These are phyloP conservation scores for Heteronetta atricapilla DNA, from an alignment of 2,113 vertebrate species.

Conservation along the genomic window DNA sequence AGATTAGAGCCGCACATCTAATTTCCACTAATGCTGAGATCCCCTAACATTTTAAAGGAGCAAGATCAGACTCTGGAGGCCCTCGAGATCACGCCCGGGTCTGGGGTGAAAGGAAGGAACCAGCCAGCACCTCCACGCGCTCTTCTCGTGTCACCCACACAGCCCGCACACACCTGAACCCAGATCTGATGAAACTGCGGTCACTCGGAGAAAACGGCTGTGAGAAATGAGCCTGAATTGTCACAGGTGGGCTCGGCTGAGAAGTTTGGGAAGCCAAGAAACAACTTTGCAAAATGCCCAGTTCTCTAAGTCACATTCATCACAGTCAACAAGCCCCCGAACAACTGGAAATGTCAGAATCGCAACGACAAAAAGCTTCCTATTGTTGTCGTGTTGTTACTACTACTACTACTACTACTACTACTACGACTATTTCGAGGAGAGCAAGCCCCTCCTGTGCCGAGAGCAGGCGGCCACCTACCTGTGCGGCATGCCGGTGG, in stretches of 20 bases:
- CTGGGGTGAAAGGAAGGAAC: rapidly evolving
- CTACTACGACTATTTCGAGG: too few relatives aligned
- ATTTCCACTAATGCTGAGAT: conserved; percentile 42
- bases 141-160: not conserved
- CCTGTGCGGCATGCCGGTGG: conserved; percentile 94
- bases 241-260: not conserved
- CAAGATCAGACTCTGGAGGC: not conserved
- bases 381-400: too few relatives aligned
- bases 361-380: rapidly evolving
- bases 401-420: too few relatives aligned
- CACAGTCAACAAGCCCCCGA: rapidly evolving
- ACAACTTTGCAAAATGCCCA: not conserved
- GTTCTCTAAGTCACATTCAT: rapidly evolving
- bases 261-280: not conserved
- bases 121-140: not conserved
- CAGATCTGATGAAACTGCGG: rapidly evolving
- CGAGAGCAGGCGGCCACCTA: conserved; percentile 8
- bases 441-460: too few relatives aligned
- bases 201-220: rapidly evolving
- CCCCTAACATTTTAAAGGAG: conserved; percentile 9
- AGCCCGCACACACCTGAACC: not conserved
- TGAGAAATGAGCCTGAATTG: not conserved
- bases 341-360: not conserved
- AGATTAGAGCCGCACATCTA: not conserved
- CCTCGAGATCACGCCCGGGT: not conserved